Evolutionary conservation across 92 coral and sea anemone genomes (phyloP), one percentile per base, ranked within the genome.

Genomic region (Phenganax subtilis): DNA sequence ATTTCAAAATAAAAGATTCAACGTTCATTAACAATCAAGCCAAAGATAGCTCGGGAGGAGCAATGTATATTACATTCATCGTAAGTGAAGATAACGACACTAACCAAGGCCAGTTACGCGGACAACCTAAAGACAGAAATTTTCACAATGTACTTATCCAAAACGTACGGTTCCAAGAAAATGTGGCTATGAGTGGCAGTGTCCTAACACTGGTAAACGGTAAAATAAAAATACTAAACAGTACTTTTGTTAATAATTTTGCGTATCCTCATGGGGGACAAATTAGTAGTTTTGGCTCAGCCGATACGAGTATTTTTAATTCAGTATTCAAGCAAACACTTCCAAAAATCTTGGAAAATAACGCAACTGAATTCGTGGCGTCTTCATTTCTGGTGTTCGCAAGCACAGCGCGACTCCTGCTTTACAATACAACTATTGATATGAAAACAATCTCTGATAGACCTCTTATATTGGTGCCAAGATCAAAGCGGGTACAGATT

Each of bases 191-290:
- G n/a, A 65, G 12, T 17, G 90, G 93, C 2, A 92, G 96, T 7
- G 92, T 90, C 0, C 10, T 91, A 53, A 85, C 30, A 69, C 73
- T 90, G 15, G 27, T 63, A 12, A 86, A 82, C 51, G 93, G 93
- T 3, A 66, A 80, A 27, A 57, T 80, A n/a, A 87, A 82, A 14
- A 31, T 91, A 4, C 80, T 75, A 10, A 81, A 74, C 14, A 89
- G 92, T 71, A 52, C 30, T 9, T 91, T 93, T n/a, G 52, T 65
- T 14, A 84, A 93, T 72, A 93, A 93, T 80, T 91, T 85, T 79
- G 77, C 87, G 63, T 44, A 53, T 28, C 3, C 73, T 66, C 81
- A 84, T 53, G 81, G 75, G 25, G 82, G 72, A 17, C 58, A 75
- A n/a, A 28, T 77, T 9, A 44, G 47, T 30, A 57, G 12, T 20